Base-by-base conservation (phyloP, 2,888 invertebrate species). In the Aelia acuminata region DNA sequence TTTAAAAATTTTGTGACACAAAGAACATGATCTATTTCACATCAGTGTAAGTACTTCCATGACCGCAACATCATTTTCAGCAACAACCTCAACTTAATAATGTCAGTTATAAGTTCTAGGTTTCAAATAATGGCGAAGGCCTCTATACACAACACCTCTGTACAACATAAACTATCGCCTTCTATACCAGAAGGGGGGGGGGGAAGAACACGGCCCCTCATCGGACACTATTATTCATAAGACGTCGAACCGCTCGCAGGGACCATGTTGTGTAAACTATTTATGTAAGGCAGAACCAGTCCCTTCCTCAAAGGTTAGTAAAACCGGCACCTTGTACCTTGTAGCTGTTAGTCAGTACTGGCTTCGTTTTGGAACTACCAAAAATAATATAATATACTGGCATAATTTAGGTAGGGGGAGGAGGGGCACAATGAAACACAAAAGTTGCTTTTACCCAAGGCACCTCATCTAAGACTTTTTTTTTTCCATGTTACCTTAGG, bases 301-400 rank as follows among this genome's bases (percentile, higher is more conserved):
- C 80, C n/a, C 80, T 80, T 80, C 80, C 80, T 43, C 80, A 80
- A 80, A 80, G 43, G 43, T 80, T 80, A 80, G 63, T 18, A 4
- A 35, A 70, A 31, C 63, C 18, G 18, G 18, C 31, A 70, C 35
- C 18, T 70, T 35, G 35, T 31, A 70, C 35, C 63, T 7, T 20
- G 7, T 35, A 70, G 35, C 11, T 3, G 57, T 57, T 15, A 26
- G 26, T 26, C 26, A 15, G 3, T 15, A 13, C 7, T 31, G 35
- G 63, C 18, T 31, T 43, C 43, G n/a, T n/a, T n/a, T n/a, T n/a
- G n/a, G n/a, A n/a, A n/a, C n/a, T n/a, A n/a, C n/a, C n/a, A n/a
- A n/a, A n/a, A n/a, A n/a, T n/a, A n/a, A n/a, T n/a, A n/a, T n/a
- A n/a, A n/a, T n/a, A n/a, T n/a, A n/a, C n/a, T n/a, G n/a, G n/a